phyloP scores from a whole-genome alignment of 2,888 invertebrate species.

The Hemistola chrysoprasaria region DNA sequence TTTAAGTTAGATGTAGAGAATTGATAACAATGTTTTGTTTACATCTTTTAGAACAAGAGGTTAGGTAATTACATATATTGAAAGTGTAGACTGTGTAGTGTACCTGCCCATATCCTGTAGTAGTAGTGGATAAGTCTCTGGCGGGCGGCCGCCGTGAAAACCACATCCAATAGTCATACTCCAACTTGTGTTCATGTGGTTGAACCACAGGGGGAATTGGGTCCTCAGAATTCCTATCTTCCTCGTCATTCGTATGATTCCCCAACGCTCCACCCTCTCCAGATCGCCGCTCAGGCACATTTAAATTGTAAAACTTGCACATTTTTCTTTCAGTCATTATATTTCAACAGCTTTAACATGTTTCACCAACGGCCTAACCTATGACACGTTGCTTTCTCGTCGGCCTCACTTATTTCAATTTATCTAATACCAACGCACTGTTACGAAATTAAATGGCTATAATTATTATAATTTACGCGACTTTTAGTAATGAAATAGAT shows the following conservation, averaged over 20 bases:
- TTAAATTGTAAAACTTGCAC: slow-evolving; percentile 82
- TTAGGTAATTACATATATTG: too few relatives aligned
- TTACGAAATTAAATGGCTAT: slow-evolving; percentile 46
- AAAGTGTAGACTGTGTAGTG: too few relatives aligned
- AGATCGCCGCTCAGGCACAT: slow-evolving; percentile 77
- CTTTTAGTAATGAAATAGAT: slow-evolving; percentile 46
- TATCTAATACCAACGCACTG: slow-evolving; percentile 44
- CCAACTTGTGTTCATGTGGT: slow-evolving; percentile 94
- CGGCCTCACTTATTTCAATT: slow-evolving; percentile 52
- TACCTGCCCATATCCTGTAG: slow-evolving; percentile 78
- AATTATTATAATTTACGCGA: slow-evolving; percentile 42
- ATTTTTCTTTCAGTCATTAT: slow-evolving; percentile 82
- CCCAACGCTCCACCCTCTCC: slow-evolving; percentile 61
- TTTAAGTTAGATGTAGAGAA: too few relatives aligned
- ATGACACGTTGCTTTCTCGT: slow-evolving; percentile 73
- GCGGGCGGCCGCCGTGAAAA: slow-evolving; percentile 84
- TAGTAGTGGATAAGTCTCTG: slow-evolving; percentile 65
- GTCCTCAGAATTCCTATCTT: slow-evolving; percentile 62
- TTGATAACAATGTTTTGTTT: slow-evolving; percentile 20
- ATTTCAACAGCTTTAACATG: slow-evolving; percentile 76
- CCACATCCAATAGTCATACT: slow-evolving; percentile 97
- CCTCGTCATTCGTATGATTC: slow-evolving; percentile 65
- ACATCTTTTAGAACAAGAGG: slow-evolving; percentile 13
- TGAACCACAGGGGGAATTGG: slow-evolving; percentile 81
- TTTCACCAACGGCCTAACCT: slow-evolving; percentile 80